phyloP scores from a whole-genome alignment of 2,888 invertebrate species.

The Netelia inedita region DNA sequence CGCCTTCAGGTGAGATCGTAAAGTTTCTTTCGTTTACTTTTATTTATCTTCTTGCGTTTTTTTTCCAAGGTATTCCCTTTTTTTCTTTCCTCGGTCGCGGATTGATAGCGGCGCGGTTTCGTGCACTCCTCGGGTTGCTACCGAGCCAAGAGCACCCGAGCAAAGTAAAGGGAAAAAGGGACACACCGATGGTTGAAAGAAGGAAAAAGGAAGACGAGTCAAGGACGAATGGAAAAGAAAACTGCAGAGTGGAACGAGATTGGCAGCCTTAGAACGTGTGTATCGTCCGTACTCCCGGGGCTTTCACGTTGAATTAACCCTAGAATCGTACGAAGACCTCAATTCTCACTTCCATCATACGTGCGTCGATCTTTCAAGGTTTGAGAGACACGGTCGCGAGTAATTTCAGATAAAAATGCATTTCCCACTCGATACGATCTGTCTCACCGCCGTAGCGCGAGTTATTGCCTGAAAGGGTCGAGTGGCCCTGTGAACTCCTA shows the following conservation, averaged over 20 bases:
- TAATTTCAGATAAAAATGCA: not conserved
- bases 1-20: conserved; percentile 64
- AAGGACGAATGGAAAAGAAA: conserved; percentile 24
- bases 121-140: conserved; percentile 33
- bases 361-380: not conserved
- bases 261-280: conserved; percentile 53
- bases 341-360: not conserved
- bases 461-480: not conserved
- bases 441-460: not conserved
- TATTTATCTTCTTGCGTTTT: conserved; percentile 12
- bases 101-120: conserved; percentile 56
- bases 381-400: not conserved
- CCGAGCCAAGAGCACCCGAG: not conserved
- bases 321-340: not conserved
- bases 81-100: conserved; percentile 21
- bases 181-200: not conserved
- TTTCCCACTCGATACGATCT: not conserved
- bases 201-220: conserved; percentile 1
- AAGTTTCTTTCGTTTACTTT: conserved; percentile 62
- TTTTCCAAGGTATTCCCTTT: not conserved
- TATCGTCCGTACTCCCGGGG: conserved; percentile 42
- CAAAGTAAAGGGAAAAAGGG: not conserved
- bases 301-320: conserved; percentile 59
- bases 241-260: conserved; percentile 46
- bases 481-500: not conserved